These are phyloP conservation scores for Zalophus californianus DNA, from an alignment of 2,797 vertebrate species.

Conservation along the genomic window DNA sequence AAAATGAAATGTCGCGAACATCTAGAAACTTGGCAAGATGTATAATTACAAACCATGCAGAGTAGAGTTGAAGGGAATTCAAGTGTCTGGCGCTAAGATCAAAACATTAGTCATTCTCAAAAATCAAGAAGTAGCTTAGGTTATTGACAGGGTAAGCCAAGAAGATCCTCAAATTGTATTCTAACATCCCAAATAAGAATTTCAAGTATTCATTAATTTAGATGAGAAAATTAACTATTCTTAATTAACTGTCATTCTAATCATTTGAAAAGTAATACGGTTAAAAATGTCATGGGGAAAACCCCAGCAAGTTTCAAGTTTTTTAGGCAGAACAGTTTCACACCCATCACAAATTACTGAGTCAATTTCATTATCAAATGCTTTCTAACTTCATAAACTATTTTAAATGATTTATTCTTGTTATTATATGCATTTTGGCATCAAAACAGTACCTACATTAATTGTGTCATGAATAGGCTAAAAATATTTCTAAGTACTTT, in stretches of 20 bases:
- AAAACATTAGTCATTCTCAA: not conserved
- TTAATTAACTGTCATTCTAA: conserved; percentile 20
- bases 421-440: not conserved
- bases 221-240: not conserved
- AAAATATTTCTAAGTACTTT: not conserved
- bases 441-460: not conserved
- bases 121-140: not conserved
- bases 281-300: not conserved
- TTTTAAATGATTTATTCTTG: conserved; percentile 39
- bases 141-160: not conserved
- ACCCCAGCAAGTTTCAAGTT: not conserved
- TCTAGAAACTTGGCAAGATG: not conserved
- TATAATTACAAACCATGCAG: not conserved
- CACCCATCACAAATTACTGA: not conserved
- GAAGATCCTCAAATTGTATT: not conserved
- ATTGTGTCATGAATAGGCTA: not conserved
- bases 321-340: not conserved
- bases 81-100: not conserved
- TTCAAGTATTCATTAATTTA: conserved; percentile 21
- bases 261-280: not conserved
- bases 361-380: conserved; percentile 30
- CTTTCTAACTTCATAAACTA: conserved; percentile 14
- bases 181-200: not conserved
- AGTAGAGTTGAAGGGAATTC: not conserved
- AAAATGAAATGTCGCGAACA: conserved; percentile 3